Evolutionary conservation across 2,797 vertebrate species (phyloP).

Genomic region (Chloroceryle amazona): DNA sequence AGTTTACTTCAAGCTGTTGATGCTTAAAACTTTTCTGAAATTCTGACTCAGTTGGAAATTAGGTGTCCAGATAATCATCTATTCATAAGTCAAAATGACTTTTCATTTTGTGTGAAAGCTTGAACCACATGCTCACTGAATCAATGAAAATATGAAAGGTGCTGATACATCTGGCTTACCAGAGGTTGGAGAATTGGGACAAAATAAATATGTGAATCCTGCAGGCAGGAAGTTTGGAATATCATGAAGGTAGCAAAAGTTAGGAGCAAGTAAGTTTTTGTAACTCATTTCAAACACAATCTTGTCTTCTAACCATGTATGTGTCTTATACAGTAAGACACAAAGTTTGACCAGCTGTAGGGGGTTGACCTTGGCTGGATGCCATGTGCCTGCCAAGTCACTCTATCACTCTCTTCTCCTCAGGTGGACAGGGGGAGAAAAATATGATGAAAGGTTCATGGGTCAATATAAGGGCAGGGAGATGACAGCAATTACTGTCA

Average conservation of each 20-base stretch:
- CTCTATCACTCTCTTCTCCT: not conserved
- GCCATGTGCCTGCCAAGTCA: not conserved
- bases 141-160: not conserved
- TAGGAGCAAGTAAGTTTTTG: not conserved
- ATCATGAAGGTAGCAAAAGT: not conserved
- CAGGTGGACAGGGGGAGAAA: not conserved
- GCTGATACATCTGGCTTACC: not conserved
- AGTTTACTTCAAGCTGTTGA: not conserved
- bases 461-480: not conserved
- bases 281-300: not conserved
- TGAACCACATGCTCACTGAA: not conserved
- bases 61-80: not conserved
- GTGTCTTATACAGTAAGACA: not conserved
- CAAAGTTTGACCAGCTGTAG: not conserved
- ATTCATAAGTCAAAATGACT: not conserved
- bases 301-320: not conserved
- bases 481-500: not conserved
- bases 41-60: not conserved
- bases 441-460: accelerated
- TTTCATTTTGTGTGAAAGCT: not conserved
- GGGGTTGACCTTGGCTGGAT: not conserved
- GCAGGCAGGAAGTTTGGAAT: not conserved
- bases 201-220: not conserved
- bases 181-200: not conserved
- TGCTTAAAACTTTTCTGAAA: not conserved